These are phyloP conservation scores for Clarias magur DNA, from an alignment of 2,113 vertebrate genomes.

Conservation along the genomic window DNA sequence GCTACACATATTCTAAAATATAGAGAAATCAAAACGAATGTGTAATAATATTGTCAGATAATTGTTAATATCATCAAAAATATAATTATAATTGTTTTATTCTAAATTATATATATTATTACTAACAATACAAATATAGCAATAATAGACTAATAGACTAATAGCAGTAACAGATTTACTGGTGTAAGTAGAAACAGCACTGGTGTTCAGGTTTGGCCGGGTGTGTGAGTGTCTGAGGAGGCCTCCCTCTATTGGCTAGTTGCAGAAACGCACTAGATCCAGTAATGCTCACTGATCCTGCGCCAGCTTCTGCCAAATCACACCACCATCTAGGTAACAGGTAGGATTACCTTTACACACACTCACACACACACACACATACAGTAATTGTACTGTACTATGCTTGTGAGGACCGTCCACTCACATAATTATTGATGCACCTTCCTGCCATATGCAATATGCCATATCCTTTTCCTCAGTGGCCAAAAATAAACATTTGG, in stretches of 20 bases:
- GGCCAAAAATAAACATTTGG: neutral
- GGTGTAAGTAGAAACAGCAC: slow-evolving; percentile 10
- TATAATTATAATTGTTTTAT: neutral
- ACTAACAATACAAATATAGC: neutral
- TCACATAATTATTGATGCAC: neutral
- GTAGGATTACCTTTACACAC: neutral
- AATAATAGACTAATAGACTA: neutral
- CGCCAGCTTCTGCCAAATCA: slow-evolving; percentile 61
- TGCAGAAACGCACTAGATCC: slow-evolving; percentile 64
- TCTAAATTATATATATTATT: neutral
- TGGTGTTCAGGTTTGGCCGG: neutral
- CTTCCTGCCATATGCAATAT: neutral
- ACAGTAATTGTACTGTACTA: neutral
- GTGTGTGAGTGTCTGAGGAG: slow-evolving; percentile 30
- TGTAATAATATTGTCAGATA: neutral
- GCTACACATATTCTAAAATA: neutral
- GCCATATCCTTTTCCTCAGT: neutral
- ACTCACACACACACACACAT: neutral
- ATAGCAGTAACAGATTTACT: neutral
- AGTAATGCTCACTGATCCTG: slow-evolving; percentile 40
- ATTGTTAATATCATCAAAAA: neutral
- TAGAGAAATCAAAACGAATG: neutral
- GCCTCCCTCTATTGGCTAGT: slow-evolving; percentile 67
- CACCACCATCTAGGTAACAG: slow-evolving; percentile 41
- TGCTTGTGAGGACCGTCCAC: neutral